These are phyloP conservation scores for Galerucella nymphaeae DNA, from an alignment of 2,888 invertebrate species.

Conservation along the genomic window DNA sequence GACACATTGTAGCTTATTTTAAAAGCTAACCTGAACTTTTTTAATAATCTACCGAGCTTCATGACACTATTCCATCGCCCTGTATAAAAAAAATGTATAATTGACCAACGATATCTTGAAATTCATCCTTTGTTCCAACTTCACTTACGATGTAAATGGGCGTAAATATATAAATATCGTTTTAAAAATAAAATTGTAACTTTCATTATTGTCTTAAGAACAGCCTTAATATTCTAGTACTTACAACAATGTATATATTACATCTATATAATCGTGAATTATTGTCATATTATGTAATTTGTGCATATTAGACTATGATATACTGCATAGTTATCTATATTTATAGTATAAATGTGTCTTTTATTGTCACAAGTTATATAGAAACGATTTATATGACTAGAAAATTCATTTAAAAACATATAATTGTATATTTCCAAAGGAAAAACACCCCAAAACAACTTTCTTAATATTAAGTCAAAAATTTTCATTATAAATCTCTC, in stretches of 20 bases:
- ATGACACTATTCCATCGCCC: too few relatives aligned
- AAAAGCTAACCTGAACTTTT: too few relatives aligned
- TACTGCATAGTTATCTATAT: conserved; percentile 11
- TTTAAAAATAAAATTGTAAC: conserved; percentile 1
- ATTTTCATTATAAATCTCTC: too few relatives aligned
- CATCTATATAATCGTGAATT: conserved; percentile 49
- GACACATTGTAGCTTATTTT: too few relatives aligned
- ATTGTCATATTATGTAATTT: conserved; percentile 52
- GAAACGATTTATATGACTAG: not conserved
- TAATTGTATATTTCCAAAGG: too few relatives aligned
- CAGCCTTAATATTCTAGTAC: conserved; percentile 28
- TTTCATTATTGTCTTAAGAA: conserved; percentile 26
- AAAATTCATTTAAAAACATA: not conserved
- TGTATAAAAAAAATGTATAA: not conserved
- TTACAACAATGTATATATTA: conserved; percentile 36
- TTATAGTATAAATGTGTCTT: not conserved
- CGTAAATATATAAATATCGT: conserved; percentile 1
- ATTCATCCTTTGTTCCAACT: not conserved
- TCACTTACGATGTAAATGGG: not conserved
- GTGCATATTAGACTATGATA: conserved; percentile 48
- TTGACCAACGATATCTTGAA: not conserved
- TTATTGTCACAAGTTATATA: conserved; percentile 23
- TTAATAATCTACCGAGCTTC: too few relatives aligned
- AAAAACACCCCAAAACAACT: too few relatives aligned
- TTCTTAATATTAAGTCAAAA: too few relatives aligned